Evolutionary conservation across 2,888 invertebrate species (phyloP).

Genomic region (Xestoiulus laeticollis): DNA sequence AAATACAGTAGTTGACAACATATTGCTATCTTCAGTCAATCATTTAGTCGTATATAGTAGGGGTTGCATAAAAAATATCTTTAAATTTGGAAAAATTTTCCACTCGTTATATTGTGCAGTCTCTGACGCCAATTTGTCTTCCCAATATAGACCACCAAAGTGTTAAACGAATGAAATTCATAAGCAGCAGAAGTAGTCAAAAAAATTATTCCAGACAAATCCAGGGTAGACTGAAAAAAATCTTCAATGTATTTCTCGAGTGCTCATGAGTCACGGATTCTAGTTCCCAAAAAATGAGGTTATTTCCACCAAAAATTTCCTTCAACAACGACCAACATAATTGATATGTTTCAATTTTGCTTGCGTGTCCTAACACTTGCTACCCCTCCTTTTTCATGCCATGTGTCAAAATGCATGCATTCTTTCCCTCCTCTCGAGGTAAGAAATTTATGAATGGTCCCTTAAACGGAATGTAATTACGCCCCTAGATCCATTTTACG

Average conservation of each 20-base stretch:
- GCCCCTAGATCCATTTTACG: not conserved
- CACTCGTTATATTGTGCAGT: not conserved
- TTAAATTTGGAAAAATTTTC: not conserved
- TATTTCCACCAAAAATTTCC: not conserved
- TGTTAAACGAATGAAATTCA: not conserved
- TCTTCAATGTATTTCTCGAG: not conserved
- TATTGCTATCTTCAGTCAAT: conserved; percentile 22
- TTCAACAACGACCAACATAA: not conserved
- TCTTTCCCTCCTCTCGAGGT: no score
- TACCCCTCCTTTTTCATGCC: no score
- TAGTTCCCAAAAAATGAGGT: not conserved
- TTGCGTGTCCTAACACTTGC: no score
- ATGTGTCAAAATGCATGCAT: no score
- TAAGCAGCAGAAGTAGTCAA: not conserved
- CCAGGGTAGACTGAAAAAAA: not conserved
- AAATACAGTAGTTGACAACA: conserved; percentile 4
- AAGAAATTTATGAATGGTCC: no score
- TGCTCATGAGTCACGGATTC: not conserved
- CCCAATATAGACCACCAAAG: not conserved
- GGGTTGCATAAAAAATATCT: not conserved
- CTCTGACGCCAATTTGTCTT: not conserved
- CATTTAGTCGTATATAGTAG: not conserved
- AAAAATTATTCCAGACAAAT: not conserved
- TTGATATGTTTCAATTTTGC: no score
- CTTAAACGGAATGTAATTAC: not conserved